A percentile compares a stretch with the other conserved stretches of the same genome.
Conservation (phyloP, 2,888 invertebrate species). For the Allolobophora icterica region DNA sequence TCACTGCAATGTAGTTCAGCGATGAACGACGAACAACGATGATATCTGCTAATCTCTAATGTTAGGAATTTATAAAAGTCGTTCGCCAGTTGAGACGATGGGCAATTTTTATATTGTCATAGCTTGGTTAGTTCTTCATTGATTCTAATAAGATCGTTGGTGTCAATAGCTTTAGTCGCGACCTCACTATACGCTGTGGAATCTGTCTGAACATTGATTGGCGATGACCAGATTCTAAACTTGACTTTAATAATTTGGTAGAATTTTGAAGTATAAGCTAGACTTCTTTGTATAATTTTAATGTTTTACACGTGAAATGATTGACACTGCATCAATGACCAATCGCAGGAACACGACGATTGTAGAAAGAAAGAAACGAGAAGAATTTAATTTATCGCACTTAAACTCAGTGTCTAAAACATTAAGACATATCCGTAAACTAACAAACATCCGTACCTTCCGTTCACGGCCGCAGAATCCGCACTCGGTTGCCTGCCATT, state of each 20-base stretch:
- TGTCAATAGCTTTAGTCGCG: too few species aligned
- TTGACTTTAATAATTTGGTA: background rate
- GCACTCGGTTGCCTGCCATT: slow-evolving; percentile 8
- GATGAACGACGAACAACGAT: too few species aligned
- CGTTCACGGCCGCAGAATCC: background rate
- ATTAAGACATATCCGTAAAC: background rate
- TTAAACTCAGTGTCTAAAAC: background rate
- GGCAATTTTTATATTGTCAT: too few species aligned
- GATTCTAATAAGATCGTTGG: too few species aligned
- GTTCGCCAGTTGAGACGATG: too few species aligned
- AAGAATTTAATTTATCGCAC: background rate
- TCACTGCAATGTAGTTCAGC: too few species aligned
- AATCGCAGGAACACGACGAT: background rate
- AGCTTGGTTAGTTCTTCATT: too few species aligned
- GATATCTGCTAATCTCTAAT: too few species aligned
- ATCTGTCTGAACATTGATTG: background rate
- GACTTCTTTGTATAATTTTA: background rate
- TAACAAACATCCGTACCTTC: background rate
- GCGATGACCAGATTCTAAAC: background rate
- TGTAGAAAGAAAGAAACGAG: background rate
- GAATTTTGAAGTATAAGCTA: background rate
- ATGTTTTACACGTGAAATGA: background rate
- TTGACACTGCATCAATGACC: background rate
- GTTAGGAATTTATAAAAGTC: too few species aligned
- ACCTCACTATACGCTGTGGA: too few species aligned